These are phyloP conservation scores for Arctopsyche grandis DNA, from an alignment of 1,140 invertebrate species.

Conservation along the genomic window DNA sequence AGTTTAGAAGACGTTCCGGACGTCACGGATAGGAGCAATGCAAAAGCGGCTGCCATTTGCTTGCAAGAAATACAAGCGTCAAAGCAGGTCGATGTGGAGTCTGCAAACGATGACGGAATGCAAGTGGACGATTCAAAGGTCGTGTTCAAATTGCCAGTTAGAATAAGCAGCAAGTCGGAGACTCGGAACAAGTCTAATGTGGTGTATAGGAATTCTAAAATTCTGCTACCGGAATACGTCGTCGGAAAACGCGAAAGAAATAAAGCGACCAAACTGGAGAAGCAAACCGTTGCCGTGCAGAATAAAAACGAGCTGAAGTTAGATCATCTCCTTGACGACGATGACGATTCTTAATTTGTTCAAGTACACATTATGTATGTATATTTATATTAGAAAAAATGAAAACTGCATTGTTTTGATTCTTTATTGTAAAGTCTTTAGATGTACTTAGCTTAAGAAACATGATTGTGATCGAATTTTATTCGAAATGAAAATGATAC, in stretches of 20 bases:
- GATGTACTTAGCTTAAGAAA: too few relatives aligned
- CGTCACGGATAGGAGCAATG: conserved; percentile 78
- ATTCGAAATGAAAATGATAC: too few relatives aligned
- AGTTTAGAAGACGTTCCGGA: conserved; percentile 75
- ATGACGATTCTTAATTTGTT: conserved; percentile 61
- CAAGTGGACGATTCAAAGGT: conserved; percentile 59
- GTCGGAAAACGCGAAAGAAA: conserved; percentile 73
- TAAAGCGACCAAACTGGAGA: conserved; percentile 55
- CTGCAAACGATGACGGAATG: conserved; percentile 52
- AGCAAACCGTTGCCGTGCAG: conserved; percentile 54
- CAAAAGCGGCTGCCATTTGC: conserved; percentile 75
- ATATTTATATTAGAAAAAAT: too few relatives aligned
- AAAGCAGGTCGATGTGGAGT: conserved; percentile 59
- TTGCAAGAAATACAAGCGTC: conserved; percentile 70
- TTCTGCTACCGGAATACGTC: conserved; percentile 82
- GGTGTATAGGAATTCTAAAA: conserved; percentile 72
- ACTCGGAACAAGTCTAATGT: conserved; percentile 60
- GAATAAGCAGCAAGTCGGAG: conserved; percentile 55
- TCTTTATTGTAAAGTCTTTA: too few relatives aligned
- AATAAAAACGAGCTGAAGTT: conserved; percentile 65
- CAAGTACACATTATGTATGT: too few relatives aligned
- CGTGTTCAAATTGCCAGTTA: conserved; percentile 65
- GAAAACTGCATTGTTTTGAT: too few relatives aligned
- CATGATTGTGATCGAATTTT: too few relatives aligned
- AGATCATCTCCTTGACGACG: conserved; percentile 70